These are phyloP conservation scores for Cathartes aura DNA, from an alignment of 2,113 vertebrate genomes.

Conservation along the genomic window DNA sequence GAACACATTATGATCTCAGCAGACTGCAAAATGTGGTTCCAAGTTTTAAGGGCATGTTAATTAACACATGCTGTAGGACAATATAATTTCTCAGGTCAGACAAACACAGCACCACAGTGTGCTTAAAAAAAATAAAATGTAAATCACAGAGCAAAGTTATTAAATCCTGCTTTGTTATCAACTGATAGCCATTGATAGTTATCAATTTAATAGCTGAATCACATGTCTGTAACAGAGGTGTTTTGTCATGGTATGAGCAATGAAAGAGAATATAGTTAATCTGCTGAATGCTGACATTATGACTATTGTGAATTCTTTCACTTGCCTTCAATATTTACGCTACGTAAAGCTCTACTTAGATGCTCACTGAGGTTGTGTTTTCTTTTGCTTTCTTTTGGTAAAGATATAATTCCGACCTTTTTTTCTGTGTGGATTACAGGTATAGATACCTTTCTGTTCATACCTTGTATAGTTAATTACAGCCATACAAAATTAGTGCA, in stretches of 20 bases:
- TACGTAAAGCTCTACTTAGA: not conserved
- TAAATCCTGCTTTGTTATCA: not conserved
- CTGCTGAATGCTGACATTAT: not conserved
- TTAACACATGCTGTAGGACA: not conserved
- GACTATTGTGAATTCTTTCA: not conserved
- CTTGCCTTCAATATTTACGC: not conserved
- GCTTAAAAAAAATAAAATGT: not conserved
- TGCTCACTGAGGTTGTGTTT: not conserved
- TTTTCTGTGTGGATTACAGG: not conserved
- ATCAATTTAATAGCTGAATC: not conserved
- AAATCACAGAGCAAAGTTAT: not conserved
- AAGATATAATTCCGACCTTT: not conserved
- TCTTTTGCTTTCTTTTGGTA: not conserved
- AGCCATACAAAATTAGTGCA: not conserved
- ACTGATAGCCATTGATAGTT: not conserved
- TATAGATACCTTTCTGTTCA: not conserved
- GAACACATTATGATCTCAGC: not conserved
- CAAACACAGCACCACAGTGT: accelerated
- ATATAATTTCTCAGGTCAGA: not conserved
- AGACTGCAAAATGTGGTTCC: not conserved
- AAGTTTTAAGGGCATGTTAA: not conserved
- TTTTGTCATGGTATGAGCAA: not conserved
- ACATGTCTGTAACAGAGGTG: not conserved
- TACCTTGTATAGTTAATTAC: not conserved
- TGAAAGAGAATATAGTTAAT: not conserved